Evolutionary conservation across 1,140 invertebrate species (phyloP).

Genomic region (Panagrolaimus sp.): DNA sequence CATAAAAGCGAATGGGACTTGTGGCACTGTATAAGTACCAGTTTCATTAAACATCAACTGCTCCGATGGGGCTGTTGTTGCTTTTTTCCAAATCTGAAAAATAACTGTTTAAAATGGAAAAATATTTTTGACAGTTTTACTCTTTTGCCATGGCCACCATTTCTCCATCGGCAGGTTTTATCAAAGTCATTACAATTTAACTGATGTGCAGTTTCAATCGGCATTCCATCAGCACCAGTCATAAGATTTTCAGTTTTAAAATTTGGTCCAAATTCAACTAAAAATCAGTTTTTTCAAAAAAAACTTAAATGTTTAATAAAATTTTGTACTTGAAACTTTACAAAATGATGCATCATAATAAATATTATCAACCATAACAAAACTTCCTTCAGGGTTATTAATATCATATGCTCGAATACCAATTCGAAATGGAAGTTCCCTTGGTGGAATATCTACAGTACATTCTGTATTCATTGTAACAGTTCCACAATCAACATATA

Average conservation of each 20-base stretch:
- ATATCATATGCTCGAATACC: slow-evolving; percentile 55
- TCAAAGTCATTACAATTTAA: slow-evolving; percentile 52
- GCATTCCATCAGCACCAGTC: slow-evolving; percentile 43
- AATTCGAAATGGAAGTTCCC: slow-evolving; percentile 46
- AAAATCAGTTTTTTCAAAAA: slow-evolving; percentile 20
- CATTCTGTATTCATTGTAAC: slow-evolving; percentile 54
- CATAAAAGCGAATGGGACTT: slow-evolving; percentile 49
- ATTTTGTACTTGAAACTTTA: slow-evolving; percentile 50
- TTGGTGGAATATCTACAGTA: slow-evolving; percentile 46
- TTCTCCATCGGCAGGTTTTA: slow-evolving; percentile 50
- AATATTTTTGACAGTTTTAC: neutral
- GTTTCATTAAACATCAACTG: slow-evolving; percentile 52
- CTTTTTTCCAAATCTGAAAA: slow-evolving; percentile 39
- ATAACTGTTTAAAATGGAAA: neutral
- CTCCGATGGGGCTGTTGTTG: slow-evolving; percentile 30
- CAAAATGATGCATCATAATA: slow-evolving; percentile 52
- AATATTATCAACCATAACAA: slow-evolving; percentile 58
- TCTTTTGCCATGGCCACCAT: slow-evolving; percentile 38
- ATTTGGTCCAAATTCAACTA: slow-evolving; percentile 53
- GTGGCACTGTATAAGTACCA: slow-evolving; percentile 51
- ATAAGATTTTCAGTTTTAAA: slow-evolving; percentile 41
- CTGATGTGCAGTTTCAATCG: slow-evolving; percentile 43
- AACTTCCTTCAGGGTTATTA: slow-evolving; percentile 48
- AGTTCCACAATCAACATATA: slow-evolving; percentile 52
- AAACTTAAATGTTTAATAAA: slow-evolving; percentile 13